Evolutionary conservation across 2,888 invertebrate species (phyloP).

Genomic region (Aspidiotus destructor): DNA sequence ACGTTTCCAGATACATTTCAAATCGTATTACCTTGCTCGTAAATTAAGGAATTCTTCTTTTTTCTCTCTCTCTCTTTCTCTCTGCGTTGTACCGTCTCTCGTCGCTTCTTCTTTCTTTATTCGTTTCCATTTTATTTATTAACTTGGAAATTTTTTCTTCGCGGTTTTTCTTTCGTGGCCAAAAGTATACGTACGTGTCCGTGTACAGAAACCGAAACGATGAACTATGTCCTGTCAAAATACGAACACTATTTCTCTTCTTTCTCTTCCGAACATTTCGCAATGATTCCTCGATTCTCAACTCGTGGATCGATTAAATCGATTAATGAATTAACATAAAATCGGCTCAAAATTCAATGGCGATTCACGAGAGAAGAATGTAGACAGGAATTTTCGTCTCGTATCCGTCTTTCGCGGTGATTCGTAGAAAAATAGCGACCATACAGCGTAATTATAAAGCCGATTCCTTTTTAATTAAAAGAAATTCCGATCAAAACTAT

Average conservation of each 20-base stretch:
- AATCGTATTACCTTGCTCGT: constrained; percentile 29
- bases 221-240: constrained; percentile 2
- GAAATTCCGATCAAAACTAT: too few species aligned
- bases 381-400: too few species aligned
- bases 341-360: neutral
- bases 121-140: constrained; percentile 31
- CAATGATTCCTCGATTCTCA: neutral
- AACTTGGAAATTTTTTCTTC: neutral
- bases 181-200: neutral
- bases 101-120: constrained; percentile 21
- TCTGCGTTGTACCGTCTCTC: constrained; percentile 8
- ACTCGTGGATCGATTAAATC: constrained; percentile 2
- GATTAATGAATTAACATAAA: constrained; percentile 4
- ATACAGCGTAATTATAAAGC: too few species aligned
- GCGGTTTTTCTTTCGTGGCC: constrained; percentile 1
- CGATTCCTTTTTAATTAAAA: too few species aligned
- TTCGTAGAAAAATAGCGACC: too few species aligned
- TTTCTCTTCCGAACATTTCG: neutral
- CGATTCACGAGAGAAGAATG: too few species aligned
- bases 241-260: neutral
- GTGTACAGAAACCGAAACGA: neutral
- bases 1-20: constrained; percentile 26
- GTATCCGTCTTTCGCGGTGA: too few species aligned
- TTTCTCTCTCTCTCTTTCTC: constrained; percentile 26
- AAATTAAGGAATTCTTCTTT: constrained; percentile 32